A percentile compares a stretch with the other conserved stretches of the same genome.
Evolutionary conservation across 2,797 vertebrate species (phyloP).

Genomic region (Tokudaia muenninki): DNA sequence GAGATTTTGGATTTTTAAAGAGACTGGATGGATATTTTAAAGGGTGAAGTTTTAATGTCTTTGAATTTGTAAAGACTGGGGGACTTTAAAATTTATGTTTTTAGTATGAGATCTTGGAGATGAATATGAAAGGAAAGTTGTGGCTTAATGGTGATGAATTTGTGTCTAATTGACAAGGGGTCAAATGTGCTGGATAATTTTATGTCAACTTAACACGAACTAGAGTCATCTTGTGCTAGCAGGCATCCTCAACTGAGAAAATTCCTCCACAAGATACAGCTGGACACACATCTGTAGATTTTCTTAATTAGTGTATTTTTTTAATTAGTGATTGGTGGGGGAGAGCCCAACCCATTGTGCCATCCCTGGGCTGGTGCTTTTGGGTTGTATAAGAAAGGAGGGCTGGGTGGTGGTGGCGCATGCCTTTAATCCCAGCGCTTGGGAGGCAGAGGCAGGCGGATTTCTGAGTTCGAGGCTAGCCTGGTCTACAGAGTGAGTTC

Average conservation of each 20-base stretch:
- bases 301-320: not conserved
- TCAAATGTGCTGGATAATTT: not conserved
- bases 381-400: not conserved
- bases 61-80: not conserved
- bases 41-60: not conserved
- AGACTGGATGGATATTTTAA: not conserved
- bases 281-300: not conserved
- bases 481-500: too few species aligned
- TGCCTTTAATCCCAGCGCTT: too few species aligned
- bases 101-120: not conserved
- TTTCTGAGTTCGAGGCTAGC: too few species aligned
- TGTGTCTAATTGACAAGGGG: not conserved
- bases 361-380: not conserved
- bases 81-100: not conserved
- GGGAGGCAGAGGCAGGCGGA: too few species aligned
- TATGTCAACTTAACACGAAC: not conserved
- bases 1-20: not conserved
- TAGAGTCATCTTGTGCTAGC: not conserved
- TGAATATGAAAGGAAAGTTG: not conserved
- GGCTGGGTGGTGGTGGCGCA: too few species aligned
- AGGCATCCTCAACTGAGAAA: not conserved
- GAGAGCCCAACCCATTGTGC: not conserved
- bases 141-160: not conserved
- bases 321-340: not conserved
- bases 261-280: not conserved